Conservation (phyloP, 2,888 invertebrate genomes). For the Oscheius sp. region DNA sequence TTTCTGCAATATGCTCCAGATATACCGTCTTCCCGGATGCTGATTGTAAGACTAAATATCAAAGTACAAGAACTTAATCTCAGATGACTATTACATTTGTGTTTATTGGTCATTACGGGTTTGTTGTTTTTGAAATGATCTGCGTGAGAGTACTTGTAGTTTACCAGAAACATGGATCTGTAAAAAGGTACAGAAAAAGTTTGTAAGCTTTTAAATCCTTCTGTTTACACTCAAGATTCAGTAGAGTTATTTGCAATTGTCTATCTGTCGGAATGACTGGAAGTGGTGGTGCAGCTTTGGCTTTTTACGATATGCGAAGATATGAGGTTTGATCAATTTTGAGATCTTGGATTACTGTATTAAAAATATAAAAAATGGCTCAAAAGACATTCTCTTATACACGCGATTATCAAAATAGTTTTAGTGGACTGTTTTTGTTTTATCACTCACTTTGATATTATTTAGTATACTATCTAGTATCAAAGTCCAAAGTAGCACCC, state of each 20-base stretch:
- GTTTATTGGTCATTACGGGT: not conserved
- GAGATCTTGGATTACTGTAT: not conserved
- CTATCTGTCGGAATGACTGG: not conserved
- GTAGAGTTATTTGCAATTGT: not conserved
- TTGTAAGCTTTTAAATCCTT: not conserved
- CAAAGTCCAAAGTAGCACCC: no score
- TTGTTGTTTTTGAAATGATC: not conserved
- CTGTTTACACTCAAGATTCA: not conserved
- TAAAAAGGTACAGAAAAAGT: not conserved
- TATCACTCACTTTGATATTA: no score
- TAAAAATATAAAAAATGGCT: no score
- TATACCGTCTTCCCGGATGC: not conserved
- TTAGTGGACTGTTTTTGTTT: no score
- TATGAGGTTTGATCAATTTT: conserved; percentile 11
- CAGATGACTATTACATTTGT: conserved; percentile 4
- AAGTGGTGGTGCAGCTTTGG: conserved; percentile 7
- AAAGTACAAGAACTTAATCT: not conserved
- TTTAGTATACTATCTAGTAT: no score
- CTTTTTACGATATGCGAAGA: conserved; percentile 11
- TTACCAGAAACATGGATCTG: not conserved
- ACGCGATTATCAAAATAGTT: no score
- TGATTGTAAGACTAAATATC: not conserved
- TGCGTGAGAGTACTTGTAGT: not conserved
- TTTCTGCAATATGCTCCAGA: not conserved
- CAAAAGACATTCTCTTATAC: no score